Base-by-base conservation (phyloP, 1,140 invertebrate species). In the Orius laevigatus region DNA sequence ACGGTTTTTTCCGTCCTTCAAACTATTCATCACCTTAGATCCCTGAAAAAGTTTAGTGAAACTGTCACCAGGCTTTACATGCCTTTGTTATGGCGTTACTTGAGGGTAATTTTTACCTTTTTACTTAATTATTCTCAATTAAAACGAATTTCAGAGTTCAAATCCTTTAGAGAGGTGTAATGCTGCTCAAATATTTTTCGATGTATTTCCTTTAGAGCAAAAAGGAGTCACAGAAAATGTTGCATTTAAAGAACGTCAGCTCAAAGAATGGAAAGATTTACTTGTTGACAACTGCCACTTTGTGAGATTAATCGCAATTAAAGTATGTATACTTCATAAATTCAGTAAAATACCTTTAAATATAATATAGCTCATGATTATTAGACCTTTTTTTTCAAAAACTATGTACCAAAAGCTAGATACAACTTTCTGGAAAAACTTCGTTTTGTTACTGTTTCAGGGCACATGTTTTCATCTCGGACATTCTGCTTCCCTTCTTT, bases 181-280 rank as follows among this genome's bases (percentile, higher is more conserved):
- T 49, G 57, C 57, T 25, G 53, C 54, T 19, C 44, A 53, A 16
- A 49, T 58, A 9, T 56, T 58, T 34, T 46, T 58, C 19, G 51
- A 57, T 51, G 54, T 52, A 0, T 58, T 56, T 44, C 57, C 57
- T 20, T 47, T 58, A 20, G 57, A 58, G 46, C 49, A 46, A 38
- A 52, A 54, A 11, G 54, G 48, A 38, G 10, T 15, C 15, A 34
- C 20, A 8, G 51, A 52, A 18, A 52, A 55, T 45, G 48, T 39
- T 18, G 11, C 15, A 12, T 55, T 56, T 31, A 46, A 44, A 45
- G 49, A 54, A 15, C 52, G 48, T 38, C 57, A 58, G 45, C 47
- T 57, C 32, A 39, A 51, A 35, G 52, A 53, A 51, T 56, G 57
- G 32, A 48, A 49, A n/a, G 51, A 52, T 20, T 49, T 58, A 16